A percentile compares a stretch with the other conserved stretches of the same genome.
These are phyloP conservation scores for Hydrolagus affinis DNA, from an alignment of 2,113 vertebrate species.

Conservation along the genomic window DNA sequence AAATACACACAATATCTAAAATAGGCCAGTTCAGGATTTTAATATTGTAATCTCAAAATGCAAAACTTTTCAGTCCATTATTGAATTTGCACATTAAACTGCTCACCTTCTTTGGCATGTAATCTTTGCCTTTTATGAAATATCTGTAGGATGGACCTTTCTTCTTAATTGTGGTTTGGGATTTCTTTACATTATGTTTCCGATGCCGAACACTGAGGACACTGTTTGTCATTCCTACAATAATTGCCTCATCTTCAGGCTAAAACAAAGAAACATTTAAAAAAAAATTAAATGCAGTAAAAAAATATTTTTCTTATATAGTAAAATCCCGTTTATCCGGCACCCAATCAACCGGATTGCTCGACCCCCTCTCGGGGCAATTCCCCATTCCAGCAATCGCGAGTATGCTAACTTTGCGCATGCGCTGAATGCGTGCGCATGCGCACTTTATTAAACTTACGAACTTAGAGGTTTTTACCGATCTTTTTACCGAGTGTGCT, in stretches of 20 bases:
- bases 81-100: neutral
- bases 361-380: too few relatives aligned
- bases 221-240: slow-evolving; percentile 90
- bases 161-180: slow-evolving; percentile 44
- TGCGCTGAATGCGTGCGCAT: too few relatives aligned
- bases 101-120: slow-evolving; percentile 73
- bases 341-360: too few relatives aligned
- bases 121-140: slow-evolving; percentile 81
- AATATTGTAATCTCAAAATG: neutral
- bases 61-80: neutral
- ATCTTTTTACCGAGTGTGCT: too few relatives aligned
- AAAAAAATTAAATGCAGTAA: slow-evolving; percentile 16
- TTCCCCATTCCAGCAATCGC: too few relatives aligned
- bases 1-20: neutral
- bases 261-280: slow-evolving; percentile 42
- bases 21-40: too few relatives aligned
- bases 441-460: too few relatives aligned
- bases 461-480: too few relatives aligned
- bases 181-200: slow-evolving; percentile 65
- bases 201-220: slow-evolving; percentile 83
- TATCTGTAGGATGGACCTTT: slow-evolving; percentile 67
- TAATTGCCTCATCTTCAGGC: slow-evolving; percentile 80
- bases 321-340: too few relatives aligned
- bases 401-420: too few relatives aligned
- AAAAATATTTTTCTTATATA: neutral